These are phyloP conservation scores for Pangasius djambal DNA, from an alignment of 2,797 vertebrate genomes.

Conservation along the genomic window DNA sequence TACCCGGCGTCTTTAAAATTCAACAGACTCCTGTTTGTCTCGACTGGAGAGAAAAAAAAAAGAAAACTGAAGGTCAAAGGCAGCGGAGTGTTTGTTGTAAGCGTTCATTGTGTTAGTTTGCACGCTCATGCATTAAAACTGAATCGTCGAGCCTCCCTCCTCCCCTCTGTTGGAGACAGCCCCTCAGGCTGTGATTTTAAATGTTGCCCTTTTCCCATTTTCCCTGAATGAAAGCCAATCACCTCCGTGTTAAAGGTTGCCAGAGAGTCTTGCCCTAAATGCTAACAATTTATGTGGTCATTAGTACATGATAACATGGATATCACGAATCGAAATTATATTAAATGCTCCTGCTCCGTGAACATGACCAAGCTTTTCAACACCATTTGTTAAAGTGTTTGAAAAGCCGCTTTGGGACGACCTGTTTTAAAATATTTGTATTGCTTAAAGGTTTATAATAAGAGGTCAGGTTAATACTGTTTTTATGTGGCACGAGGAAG, in stretches of 20 bases:
- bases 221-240: conserved; percentile 39
- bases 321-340: background rate
- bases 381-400: background rate
- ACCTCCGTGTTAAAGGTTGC: conserved; percentile 42
- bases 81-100: conserved; percentile 34
- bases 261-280: conserved; percentile 36
- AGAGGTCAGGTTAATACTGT: background rate
- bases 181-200: conserved; percentile 43
- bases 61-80: conserved; percentile 45
- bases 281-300: conserved; percentile 31
- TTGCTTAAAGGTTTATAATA: background rate
- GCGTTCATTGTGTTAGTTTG: conserved; percentile 40
- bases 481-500: background rate
- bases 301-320: conserved; percentile 37
- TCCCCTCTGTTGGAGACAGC: conserved; percentile 11
- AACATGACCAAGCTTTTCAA: background rate
- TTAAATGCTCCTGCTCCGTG: background rate
- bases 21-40: conserved; percentile 33
- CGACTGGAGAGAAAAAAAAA: conserved; percentile 1
- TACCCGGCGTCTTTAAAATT: conserved; percentile 34
- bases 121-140: conserved; percentile 33
- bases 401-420: background rate
- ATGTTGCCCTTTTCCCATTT: conserved; percentile 40
- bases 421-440: background rate
- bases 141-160: background rate